Conservation (phyloP, 2,113 vertebrate species). For the Cavia aperea region DNA sequence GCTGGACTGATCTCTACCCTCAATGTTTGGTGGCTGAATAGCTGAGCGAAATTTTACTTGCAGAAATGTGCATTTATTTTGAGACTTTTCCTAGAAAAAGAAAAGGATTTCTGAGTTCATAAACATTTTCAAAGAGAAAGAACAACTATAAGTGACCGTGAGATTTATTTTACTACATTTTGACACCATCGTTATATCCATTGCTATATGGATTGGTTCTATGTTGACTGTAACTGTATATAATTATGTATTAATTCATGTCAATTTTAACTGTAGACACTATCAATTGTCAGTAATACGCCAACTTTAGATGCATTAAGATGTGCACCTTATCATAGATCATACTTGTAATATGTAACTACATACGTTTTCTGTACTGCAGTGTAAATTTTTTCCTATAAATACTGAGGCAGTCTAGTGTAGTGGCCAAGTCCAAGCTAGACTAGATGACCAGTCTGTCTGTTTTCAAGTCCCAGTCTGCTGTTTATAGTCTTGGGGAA, state of each 20-base stretch:
- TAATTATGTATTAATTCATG: neutral
- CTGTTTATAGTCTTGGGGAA: no score
- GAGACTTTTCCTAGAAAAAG: conserved; percentile 20
- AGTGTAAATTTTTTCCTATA: no score
- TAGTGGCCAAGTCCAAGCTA: no score
- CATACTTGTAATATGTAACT: no score
- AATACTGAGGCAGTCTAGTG: no score
- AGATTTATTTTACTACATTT: conserved; percentile 3
- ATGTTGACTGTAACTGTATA: neutral
- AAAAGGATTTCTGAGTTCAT: neutral
- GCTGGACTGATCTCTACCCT: neutral
- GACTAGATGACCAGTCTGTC: no score
- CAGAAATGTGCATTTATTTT: conserved; percentile 22
- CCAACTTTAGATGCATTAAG: no score
- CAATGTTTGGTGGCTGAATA: neutral
- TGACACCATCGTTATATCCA: neutral
- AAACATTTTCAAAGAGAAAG: neutral
- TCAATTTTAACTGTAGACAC: neutral
- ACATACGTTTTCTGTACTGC: no score
- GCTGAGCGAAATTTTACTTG: neutral
- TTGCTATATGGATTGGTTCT: neutral
- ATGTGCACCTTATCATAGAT: no score
- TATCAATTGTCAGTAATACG: neutral
- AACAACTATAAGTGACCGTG: neutral
- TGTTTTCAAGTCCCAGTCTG: no score